phyloP scores from a whole-genome alignment of 1,140 invertebrate genomes.

The Harpegnathos saltator region DNA sequence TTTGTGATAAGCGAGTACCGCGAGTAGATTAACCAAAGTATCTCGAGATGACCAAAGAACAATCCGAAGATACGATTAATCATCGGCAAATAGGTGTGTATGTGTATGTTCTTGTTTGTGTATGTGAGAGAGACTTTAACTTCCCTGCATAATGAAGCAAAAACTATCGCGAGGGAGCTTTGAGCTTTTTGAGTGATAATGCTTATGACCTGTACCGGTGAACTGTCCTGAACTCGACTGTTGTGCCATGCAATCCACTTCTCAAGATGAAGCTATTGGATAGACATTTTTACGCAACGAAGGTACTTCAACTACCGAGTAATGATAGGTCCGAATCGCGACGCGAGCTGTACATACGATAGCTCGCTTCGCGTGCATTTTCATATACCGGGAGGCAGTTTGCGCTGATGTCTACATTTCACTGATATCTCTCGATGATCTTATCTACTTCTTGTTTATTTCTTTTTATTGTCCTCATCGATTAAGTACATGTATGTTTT shows the following conservation, averaged over 20 bases:
- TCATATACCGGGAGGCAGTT: conserved; percentile 15
- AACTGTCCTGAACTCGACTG: conserved; percentile 51
- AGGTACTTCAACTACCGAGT: conserved; percentile 24
- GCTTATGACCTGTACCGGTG: not conserved
- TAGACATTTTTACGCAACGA: not conserved
- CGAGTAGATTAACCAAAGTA: conserved; percentile 58
- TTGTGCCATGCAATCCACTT: conserved; percentile 62
- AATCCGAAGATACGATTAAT: conserved; percentile 24
- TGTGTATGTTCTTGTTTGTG: conserved; percentile 32
- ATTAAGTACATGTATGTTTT: conserved; percentile 6
- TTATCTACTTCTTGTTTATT: conserved; percentile 14
- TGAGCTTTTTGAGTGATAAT: conserved; percentile 10
- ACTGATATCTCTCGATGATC: conserved; percentile 1
- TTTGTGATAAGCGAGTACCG: conserved; percentile 43
- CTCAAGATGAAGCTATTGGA: conserved; percentile 2
- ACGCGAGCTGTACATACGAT: conserved; percentile 38
- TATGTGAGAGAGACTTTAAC: not conserved
- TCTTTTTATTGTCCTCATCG: conserved; percentile 8
- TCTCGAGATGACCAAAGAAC: conserved; percentile 66
- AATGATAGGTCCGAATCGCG: conserved; percentile 3
- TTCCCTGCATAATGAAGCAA: conserved; percentile 1
- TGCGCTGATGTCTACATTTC: not conserved
- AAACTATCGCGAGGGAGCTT: too few relatives aligned
- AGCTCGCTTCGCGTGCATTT: conserved; percentile 32
- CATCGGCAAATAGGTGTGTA: not conserved